phyloP scores from a whole-genome alignment of 1,140 invertebrate species.

The Brachystomella parvula region DNA sequence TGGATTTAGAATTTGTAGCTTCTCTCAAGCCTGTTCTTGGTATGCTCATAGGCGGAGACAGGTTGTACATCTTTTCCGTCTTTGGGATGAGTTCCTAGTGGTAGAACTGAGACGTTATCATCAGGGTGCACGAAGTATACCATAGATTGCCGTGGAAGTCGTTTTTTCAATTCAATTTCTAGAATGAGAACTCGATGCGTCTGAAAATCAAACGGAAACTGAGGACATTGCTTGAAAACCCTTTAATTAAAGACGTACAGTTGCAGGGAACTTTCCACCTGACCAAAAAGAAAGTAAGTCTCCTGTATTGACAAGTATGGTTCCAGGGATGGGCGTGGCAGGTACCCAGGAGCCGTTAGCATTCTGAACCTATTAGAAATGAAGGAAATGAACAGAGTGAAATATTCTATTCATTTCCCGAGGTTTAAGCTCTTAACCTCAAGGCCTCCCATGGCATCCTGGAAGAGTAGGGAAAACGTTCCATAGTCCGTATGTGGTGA shows the following conservation, averaged over 20 bases:
- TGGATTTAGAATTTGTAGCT: too few species aligned
- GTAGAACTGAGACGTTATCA: too few species aligned
- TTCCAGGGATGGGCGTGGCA: conserved; percentile 66
- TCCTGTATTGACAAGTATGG: conserved; percentile 67
- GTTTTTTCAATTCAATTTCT: too few species aligned
- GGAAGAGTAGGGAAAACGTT: conserved; percentile 44
- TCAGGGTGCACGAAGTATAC: too few species aligned
- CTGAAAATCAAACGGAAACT: too few species aligned
- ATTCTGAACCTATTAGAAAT: conserved; percentile 38
- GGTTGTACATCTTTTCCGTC: too few species aligned
- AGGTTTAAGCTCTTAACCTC: conserved; percentile 32
- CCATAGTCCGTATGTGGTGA: conserved; percentile 14
- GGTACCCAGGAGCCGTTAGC: conserved; percentile 60
- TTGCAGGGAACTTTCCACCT: conserved; percentile 56
- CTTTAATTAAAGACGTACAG: conserved; percentile 56
- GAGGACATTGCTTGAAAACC: too few species aligned
- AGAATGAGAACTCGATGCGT: too few species aligned
- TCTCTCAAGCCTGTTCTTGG: too few species aligned
- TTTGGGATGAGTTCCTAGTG: too few species aligned
- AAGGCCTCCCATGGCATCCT: conserved; percentile 44
- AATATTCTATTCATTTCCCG: background rate
- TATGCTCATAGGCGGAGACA: too few species aligned
- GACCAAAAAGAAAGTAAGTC: conserved; percentile 70
- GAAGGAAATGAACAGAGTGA: background rate
- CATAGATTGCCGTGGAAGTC: too few species aligned